These are phyloP conservation scores for Stegodyphus dumicola DNA, from an alignment of 1,140 invertebrate genomes.

Conservation along the genomic window DNA sequence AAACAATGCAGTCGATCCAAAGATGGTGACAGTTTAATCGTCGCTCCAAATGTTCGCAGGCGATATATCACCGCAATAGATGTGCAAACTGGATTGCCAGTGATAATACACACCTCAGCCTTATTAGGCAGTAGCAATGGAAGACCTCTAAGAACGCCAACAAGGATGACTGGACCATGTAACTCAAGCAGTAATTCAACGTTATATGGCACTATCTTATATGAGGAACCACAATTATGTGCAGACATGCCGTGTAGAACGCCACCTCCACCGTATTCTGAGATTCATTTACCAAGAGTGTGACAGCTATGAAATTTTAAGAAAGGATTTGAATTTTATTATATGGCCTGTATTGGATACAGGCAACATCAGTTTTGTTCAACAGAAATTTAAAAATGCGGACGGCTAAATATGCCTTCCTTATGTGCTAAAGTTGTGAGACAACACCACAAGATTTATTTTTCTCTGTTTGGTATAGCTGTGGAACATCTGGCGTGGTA, in stretches of 20 bases:
- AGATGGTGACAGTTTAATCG: background rate
- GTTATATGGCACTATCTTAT: background rate
- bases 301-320: too few species aligned
- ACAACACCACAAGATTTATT: too few species aligned
- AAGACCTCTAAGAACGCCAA: background rate
- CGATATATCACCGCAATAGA: conserved; percentile 25
- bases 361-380: too few species aligned
- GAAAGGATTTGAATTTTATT: too few species aligned
- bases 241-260: background rate
- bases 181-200: background rate
- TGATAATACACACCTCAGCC: background rate
- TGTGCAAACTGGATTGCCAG: conserved; percentile 40
- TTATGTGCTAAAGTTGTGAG: too few species aligned
- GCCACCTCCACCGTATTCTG: conserved; percentile 19
- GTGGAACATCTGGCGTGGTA: too few species aligned
- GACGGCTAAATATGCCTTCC: too few species aligned
- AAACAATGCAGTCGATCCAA: background rate
- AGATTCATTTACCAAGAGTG: background rate
- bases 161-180: background rate
- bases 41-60: background rate
- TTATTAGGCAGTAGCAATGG: background rate
- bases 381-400: too few species aligned
- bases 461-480: too few species aligned
- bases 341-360: too few species aligned
- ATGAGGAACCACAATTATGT: background rate